These are phyloP conservation scores for Butorides virescens DNA, from an alignment of 2,113 vertebrate species.

Conservation along the genomic window DNA sequence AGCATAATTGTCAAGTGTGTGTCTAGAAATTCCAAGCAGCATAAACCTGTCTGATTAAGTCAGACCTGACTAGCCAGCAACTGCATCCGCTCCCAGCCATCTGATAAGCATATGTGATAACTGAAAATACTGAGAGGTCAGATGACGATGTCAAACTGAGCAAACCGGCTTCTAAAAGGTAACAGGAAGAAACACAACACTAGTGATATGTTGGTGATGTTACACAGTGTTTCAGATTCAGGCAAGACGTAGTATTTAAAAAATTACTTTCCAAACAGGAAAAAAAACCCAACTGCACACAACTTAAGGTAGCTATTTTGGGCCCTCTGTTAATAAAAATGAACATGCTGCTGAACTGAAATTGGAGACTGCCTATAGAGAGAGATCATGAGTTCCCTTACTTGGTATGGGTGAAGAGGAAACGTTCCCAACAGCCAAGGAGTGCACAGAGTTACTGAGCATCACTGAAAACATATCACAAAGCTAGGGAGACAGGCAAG, in stretches of 20 bases:
- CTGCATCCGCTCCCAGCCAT: slow-evolving; percentile 9
- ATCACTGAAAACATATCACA: neutral
- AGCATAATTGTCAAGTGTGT: neutral
- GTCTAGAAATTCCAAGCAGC: neutral
- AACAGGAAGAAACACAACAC: neutral
- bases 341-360: neutral
- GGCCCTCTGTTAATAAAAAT: neutral
- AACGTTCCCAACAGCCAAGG: neutral
- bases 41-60: neutral
- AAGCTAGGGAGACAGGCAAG: neutral
- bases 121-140: neutral
- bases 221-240: neutral
- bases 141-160: neutral
- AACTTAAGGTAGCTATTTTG: neutral
- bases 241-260: neutral
- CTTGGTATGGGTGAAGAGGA: neutral
- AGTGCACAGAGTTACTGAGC: rapidly evolving
- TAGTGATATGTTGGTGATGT: neutral
- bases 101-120: slow-evolving; percentile 42
- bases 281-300: neutral
- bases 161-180: neutral
- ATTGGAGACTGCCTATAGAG: neutral
- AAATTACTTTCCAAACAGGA: neutral
- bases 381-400: neutral
- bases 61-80: slow-evolving; percentile 5